phyloP scores from a whole-genome alignment of 2,888 invertebrate genomes.

The Seladonia tumulorum region DNA sequence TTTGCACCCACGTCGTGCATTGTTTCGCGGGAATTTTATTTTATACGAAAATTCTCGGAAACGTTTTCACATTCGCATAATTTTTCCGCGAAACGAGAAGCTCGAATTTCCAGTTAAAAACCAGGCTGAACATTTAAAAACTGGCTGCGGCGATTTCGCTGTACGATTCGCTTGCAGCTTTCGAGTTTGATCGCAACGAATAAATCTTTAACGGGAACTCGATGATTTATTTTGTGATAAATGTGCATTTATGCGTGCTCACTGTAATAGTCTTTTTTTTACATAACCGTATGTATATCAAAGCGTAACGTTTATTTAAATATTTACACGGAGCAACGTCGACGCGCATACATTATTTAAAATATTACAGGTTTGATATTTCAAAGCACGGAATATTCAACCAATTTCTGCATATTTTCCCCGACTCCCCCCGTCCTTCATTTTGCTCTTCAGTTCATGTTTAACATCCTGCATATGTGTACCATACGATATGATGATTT shows the following conservation, averaged over 20 bases:
- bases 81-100: too few relatives aligned
- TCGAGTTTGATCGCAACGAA: background rate
- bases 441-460: constrained; percentile 19
- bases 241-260: constrained; percentile 7
- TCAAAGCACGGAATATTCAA: constrained; percentile 13
- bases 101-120: background rate
- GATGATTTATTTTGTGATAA: background rate
- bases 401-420: background rate
- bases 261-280: constrained; percentile 1
- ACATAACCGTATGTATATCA: background rate
- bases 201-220: background rate
- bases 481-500: constrained; percentile 39
- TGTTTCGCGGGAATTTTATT: background rate
- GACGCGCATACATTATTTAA: constrained; percentile 6
- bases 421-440: background rate
- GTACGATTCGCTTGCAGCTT: background rate
- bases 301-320: constrained; percentile 12
- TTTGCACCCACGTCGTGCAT: background rate
- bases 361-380: background rate
- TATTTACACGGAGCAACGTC: background rate
- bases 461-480: constrained; percentile 8
- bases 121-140: background rate
- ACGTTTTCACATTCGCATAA: background rate
- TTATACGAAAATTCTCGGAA: background rate
- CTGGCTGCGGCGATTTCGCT: background rate